Percentiles rank a stretch among this genome's conserved stretches.
Evolutionary conservation across 2,113 vertebrate species (phyloP).

Genomic region (Campylorhamphus procurvoides): DNA sequence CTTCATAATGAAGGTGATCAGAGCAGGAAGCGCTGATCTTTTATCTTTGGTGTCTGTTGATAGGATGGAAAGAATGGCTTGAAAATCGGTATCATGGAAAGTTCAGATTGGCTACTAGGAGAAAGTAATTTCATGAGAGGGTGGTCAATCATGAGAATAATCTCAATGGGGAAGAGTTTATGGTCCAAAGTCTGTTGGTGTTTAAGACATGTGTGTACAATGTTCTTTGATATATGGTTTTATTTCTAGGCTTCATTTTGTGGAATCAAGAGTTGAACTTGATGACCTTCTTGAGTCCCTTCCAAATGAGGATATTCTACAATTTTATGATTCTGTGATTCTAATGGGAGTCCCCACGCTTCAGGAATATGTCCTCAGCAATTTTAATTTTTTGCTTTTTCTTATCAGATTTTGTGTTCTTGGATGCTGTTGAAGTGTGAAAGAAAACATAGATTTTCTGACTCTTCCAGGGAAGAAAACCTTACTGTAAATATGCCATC

Average conservation of each 20-base stretch:
- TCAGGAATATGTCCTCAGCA: neutral
- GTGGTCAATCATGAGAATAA: neutral
- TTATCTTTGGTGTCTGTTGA: neutral
- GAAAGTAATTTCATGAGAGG: neutral
- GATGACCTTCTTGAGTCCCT: neutral
- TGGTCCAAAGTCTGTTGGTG: neutral
- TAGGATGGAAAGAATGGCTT: neutral
- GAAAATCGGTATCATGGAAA: neutral
- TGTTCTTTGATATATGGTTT: neutral
- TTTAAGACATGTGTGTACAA: accelerated
- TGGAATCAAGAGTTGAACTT: neutral
- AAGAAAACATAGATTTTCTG: neutral
- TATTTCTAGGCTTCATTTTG: neutral
- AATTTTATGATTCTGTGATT: neutral
- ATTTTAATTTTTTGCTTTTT: neutral
- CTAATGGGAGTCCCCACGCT: neutral
- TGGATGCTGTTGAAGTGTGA: neutral
- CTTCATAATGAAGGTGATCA: neutral
- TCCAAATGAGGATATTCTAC: neutral
- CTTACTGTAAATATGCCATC: neutral
- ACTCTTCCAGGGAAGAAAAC: neutral
- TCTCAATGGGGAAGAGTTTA: neutral
- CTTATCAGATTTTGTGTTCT: neutral
- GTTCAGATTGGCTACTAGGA: neutral
- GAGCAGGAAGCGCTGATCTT: neutral